Conservation (phyloP, 1,140 invertebrate species). For the Riptortus pedestris region DNA sequence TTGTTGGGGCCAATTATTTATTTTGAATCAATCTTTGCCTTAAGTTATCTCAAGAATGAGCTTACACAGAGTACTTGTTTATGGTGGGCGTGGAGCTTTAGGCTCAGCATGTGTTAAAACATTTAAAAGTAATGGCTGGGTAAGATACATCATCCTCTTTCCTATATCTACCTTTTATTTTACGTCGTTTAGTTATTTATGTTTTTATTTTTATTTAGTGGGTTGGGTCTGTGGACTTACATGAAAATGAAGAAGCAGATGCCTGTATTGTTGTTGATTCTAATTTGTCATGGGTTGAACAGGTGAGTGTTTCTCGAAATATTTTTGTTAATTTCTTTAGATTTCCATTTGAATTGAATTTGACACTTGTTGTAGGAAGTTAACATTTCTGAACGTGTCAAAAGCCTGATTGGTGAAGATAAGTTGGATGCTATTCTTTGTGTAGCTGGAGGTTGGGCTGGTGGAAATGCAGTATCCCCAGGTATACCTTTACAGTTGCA, state of each 20-base stretch:
- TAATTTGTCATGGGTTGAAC: constrained; percentile 62
- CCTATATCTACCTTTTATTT: neutral
- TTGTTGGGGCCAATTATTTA: neutral
- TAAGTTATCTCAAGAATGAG: neutral
- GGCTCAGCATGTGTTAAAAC: constrained; percentile 73
- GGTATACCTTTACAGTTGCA: constrained; percentile 40
- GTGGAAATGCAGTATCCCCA: constrained; percentile 68
- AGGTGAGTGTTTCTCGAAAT: constrained; percentile 42
- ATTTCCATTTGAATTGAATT: neutral
- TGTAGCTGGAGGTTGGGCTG: constrained; percentile 98
- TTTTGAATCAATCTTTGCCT: too few relatives aligned
- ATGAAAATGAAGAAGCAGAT: constrained; percentile 80
- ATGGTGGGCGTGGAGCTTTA: constrained; percentile 89
- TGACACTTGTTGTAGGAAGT: neutral
- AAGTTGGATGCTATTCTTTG: constrained; percentile 95
- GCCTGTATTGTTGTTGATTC: constrained; percentile 75
- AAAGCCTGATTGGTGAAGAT: constrained; percentile 49
- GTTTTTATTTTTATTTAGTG: constrained; percentile 52
- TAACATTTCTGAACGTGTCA: constrained; percentile 34
- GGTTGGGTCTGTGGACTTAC: constrained; percentile 88
- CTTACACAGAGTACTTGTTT: constrained; percentile 60
- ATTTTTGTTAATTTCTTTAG: neutral
- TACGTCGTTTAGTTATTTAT: constrained; percentile 1
- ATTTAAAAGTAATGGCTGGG: constrained; percentile 84
- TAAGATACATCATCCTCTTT: constrained; percentile 40